A percentile compares a stretch with the other conserved stretches of the same genome.
Evolutionary conservation across 37 sponge, comb jelly and placozoan genomes (phyloP).

Genomic region (Haliclona indistincta): DNA sequence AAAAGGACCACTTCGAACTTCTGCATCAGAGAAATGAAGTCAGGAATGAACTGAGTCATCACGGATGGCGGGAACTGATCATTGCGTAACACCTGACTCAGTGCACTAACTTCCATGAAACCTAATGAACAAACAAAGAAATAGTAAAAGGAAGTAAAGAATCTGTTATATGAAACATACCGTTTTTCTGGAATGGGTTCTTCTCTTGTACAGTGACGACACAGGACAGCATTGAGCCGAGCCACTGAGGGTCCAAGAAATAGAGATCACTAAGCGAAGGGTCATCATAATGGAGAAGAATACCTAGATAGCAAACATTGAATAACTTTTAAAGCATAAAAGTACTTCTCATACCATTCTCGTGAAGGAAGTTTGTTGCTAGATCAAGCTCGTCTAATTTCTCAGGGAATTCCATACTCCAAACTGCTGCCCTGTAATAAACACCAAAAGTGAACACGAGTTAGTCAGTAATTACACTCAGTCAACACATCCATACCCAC

Average conservation of each 20-base stretch:
- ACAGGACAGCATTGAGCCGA: constrained; percentile 64
- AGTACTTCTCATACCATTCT: constrained; percentile 43
- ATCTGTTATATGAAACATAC: constrained; percentile 21
- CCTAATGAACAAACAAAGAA: no score
- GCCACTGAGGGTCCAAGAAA: constrained; percentile 90
- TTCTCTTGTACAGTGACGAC: constrained; percentile 53
- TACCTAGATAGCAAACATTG: constrained; percentile 25
- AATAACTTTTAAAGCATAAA: neutral
- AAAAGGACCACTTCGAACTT: constrained; percentile 79
- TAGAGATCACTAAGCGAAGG: constrained; percentile 56
- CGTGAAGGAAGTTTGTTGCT: constrained; percentile 75
- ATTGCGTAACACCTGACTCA: constrained; percentile 33
- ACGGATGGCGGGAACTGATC: neutral
- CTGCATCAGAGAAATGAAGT: constrained; percentile 67
- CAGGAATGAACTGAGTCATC: neutral
- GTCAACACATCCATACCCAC: neutral
- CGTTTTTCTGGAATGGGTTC: constrained; percentile 59
- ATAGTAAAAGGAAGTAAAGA: neutral
- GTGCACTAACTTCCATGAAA: constrained; percentile 34
- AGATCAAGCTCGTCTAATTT: constrained; percentile 63
- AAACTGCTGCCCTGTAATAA: neutral
- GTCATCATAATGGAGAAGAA: constrained; percentile 77
- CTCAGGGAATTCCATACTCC: neutral
- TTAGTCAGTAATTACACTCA: neutral
- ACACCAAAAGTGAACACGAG: neutral